phyloP scores from a whole-genome alignment of 2,888 invertebrate species.

The Hirtodrosophila histrioides region DNA sequence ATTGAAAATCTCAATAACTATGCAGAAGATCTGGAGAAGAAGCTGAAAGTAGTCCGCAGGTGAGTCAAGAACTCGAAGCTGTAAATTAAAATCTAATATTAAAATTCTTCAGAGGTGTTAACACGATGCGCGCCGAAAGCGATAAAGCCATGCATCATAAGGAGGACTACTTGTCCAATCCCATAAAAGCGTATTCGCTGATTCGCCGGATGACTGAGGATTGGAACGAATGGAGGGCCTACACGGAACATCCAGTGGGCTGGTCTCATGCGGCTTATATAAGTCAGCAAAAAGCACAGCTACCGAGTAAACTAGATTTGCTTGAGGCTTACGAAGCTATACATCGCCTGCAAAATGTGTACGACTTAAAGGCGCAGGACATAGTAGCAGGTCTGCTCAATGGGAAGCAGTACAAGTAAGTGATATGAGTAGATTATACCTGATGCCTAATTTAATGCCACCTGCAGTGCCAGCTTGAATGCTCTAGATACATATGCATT shows the following conservation, averaged over 20 bases:
- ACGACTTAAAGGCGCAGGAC: constrained; percentile 91
- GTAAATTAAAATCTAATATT: background rate
- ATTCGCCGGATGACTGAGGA: constrained; percentile 76
- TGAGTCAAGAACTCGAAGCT: constrained; percentile 17
- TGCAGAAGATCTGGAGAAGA: constrained; percentile 64
- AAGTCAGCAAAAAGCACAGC: constrained; percentile 31
- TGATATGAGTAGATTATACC: background rate
- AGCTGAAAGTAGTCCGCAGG: constrained; percentile 66
- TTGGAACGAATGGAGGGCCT: constrained; percentile 73
- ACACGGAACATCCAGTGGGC: constrained; percentile 60
- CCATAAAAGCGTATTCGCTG: constrained; percentile 69
- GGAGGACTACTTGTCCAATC: constrained; percentile 75
- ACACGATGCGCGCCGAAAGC: constrained; percentile 59
- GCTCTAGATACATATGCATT: constrained; percentile 66
- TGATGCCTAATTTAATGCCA: background rate
- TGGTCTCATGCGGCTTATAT: constrained; percentile 19
- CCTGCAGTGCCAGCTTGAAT: constrained; percentile 55
- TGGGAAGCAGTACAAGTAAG: constrained; percentile 90
- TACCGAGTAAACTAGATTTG: constrained; percentile 93
- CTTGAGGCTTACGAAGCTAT: constrained; percentile 96
- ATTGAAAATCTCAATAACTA: constrained; percentile 68
- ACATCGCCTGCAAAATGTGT: constrained; percentile 95
- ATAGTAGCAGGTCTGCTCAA: constrained; percentile 92
- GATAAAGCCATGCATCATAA: constrained; percentile 42
- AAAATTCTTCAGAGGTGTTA: constrained; percentile 42